phyloP scores from a whole-genome alignment of 2,113 vertebrate species.

The Nannospalax galili region DNA sequence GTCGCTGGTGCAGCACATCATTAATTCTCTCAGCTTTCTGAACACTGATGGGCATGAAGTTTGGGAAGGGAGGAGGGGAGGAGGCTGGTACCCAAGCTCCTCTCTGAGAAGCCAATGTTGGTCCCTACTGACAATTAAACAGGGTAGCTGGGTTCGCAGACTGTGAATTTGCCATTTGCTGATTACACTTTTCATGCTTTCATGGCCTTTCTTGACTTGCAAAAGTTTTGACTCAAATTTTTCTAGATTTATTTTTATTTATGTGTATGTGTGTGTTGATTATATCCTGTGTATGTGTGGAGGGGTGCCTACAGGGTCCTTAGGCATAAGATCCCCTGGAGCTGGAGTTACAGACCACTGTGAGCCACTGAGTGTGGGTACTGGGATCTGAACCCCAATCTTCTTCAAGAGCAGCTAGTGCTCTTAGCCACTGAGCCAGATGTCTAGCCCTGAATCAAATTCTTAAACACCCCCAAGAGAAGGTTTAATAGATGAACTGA shows the following conservation, averaged over 20 bases:
- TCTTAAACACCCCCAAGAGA: neutral
- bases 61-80: neutral
- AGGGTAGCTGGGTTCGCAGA: neutral
- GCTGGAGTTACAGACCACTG: neutral
- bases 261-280: neutral
- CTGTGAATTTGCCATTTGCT: neutral
- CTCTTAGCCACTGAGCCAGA: neutral
- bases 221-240: neutral
- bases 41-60: constrained; percentile 17
- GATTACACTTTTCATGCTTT: neutral
- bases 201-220: neutral
- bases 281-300: neutral
- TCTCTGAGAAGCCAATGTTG: neutral
- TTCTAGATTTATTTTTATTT: neutral
- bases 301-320: neutral
- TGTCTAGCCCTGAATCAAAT: neutral
- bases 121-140: neutral
- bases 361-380: neutral
- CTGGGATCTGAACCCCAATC: neutral
- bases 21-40: constrained; percentile 70
- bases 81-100: neutral
- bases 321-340: too few species aligned
- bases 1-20: constrained; percentile 21
- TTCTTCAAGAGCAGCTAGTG: neutral
- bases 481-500: neutral